Evolutionary conservation across 2,113 vertebrate species (phyloP).

Genomic region (Microcebus tavaratra): DNA sequence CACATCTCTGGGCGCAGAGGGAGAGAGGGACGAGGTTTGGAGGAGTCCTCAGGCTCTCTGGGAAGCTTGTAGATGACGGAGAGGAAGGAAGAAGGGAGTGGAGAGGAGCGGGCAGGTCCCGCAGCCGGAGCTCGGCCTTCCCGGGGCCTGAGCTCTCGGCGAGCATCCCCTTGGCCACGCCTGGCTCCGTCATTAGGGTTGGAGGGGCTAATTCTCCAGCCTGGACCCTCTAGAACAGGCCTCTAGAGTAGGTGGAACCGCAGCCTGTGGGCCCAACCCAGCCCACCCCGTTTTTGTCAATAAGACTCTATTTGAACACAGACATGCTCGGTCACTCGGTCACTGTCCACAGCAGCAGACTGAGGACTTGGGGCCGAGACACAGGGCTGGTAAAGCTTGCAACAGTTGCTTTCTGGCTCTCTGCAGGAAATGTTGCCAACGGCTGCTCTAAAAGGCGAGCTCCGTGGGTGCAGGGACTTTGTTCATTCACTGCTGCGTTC

Average conservation of each 20-base stretch:
- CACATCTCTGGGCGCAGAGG: neutral
- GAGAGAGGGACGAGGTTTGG: neutral
- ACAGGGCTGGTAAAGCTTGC: rapidly evolving
- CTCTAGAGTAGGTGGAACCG: neutral
- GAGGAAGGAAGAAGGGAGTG: too few relatives aligned
- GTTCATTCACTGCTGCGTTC: rapidly evolving
- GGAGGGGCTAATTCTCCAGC: neutral
- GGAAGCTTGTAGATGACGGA: neutral
- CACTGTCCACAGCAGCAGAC: neutral
- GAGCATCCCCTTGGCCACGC: neutral
- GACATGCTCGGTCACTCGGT: neutral
- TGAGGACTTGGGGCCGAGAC: neutral
- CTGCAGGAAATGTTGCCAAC: rapidly evolving
- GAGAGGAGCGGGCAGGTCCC: neutral
- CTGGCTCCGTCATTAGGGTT: rapidly evolving
- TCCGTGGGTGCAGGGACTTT: rapidly evolving
- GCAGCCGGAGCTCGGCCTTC: neutral
- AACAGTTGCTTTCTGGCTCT: rapidly evolving
- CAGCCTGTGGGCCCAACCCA: neutral
- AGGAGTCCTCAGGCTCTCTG: neutral
- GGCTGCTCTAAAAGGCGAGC: neutral
- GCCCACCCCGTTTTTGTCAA: neutral
- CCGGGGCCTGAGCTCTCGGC: neutral
- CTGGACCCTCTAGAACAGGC: neutral
- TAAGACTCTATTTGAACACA: neutral